Percentiles rank a stretch among this genome's conserved stretches.
phyloP scores from a whole-genome alignment of 2,113 vertebrate genomes.

The Neodontobutis hainanensis region DNA sequence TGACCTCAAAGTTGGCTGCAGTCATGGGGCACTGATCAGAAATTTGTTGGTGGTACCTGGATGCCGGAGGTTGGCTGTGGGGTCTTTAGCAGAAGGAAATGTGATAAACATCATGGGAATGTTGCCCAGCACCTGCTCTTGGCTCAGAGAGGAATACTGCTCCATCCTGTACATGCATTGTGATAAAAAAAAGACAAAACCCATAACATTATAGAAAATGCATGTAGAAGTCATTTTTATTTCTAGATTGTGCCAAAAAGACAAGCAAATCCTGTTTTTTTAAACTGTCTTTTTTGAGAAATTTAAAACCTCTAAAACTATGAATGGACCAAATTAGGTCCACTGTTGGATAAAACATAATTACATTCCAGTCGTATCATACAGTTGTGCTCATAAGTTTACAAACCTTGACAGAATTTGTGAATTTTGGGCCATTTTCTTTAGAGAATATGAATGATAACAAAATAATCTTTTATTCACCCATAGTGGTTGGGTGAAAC shows the following conservation, averaged over 20 bases:
- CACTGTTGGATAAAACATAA: background rate
- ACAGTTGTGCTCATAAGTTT: no score
- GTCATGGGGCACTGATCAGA: no score
- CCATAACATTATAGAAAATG: conserved; percentile 12
- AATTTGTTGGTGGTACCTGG: conserved; percentile 68
- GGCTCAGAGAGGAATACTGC: conserved; percentile 64
- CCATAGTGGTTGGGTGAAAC: no score
- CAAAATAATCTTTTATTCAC: no score
- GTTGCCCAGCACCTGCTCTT: conserved; percentile 75
- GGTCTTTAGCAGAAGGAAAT: conserved; percentile 83
- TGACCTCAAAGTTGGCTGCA: no score
- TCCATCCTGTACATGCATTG: conserved; percentile 71
- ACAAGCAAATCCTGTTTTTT: background rate
- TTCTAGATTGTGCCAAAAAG: background rate
- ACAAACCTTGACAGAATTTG: no score
- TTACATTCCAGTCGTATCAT: background rate
- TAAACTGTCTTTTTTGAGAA: no score
- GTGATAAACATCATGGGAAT: conserved; percentile 85
- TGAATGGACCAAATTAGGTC: background rate
- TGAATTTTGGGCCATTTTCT: no score
- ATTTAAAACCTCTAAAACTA: no score
- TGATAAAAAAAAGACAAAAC: background rate
- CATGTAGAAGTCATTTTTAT: background rate
- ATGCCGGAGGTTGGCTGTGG: conserved; percentile 74
- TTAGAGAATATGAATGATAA: no score